phyloP scores from a whole-genome alignment of 64 coral and sea anemone species.

The Pachyseris speciosa region DNA sequence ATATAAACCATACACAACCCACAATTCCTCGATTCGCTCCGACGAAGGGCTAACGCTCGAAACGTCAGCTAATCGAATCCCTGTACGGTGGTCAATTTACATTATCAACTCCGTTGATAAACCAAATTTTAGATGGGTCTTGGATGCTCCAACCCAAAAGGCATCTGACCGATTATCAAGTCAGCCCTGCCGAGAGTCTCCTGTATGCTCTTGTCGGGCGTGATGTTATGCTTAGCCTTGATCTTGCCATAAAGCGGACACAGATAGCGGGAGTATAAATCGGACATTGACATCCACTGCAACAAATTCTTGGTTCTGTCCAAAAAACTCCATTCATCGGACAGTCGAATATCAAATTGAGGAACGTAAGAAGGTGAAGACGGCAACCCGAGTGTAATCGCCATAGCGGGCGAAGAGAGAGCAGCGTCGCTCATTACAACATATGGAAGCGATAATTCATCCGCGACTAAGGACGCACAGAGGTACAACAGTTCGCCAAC shows the following conservation, averaged over 20 bases:
- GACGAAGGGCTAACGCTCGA: no score
- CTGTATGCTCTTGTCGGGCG: constrained; percentile 27
- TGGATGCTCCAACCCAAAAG: constrained; percentile 1
- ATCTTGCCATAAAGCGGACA: background rate
- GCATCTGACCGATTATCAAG: constrained; percentile 4
- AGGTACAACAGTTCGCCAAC: constrained; percentile 28
- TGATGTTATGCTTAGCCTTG: constrained; percentile 24
- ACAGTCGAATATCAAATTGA: background rate
- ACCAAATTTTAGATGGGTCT: no score
- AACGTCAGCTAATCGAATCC: no score
- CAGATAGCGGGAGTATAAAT: background rate
- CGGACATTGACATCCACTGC: background rate
- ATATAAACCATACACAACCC: no score
- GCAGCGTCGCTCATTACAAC: background rate
- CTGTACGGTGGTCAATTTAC: no score
- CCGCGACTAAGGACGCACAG: constrained; percentile 18
- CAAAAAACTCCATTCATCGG: background rate
- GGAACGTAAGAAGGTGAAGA: background rate
- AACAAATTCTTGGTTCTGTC: constrained; percentile 13
- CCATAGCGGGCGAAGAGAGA: background rate
- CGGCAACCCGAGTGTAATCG: no score
- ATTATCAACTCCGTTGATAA: no score
- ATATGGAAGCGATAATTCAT: constrained; percentile 31
- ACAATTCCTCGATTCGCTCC: no score
- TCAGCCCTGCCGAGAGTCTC: constrained; percentile 31